phyloP scores from a whole-genome alignment of 2,113 vertebrate species.

The Brienomyrus longianalis region DNA sequence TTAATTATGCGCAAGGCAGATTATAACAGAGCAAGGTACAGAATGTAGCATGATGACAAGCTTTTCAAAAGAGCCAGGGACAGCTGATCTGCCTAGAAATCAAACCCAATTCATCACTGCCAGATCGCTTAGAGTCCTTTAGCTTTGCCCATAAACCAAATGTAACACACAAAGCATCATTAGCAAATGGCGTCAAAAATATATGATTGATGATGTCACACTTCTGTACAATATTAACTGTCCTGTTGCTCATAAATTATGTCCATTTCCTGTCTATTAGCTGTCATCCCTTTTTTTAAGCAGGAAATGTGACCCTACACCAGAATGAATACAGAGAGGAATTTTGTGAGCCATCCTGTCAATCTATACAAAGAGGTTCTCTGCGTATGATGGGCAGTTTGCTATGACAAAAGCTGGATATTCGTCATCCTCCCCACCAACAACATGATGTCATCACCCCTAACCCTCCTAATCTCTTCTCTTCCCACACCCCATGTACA shows the following conservation, averaged over 20 bases:
- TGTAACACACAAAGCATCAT: neutral
- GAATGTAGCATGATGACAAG: neutral
- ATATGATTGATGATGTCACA: neutral
- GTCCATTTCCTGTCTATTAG: neutral
- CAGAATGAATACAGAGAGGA: neutral
- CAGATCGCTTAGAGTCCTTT: neutral
- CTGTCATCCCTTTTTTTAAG: neutral
- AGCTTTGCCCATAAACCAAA: neutral
- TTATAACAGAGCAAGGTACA: neutral
- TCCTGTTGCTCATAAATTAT: neutral
- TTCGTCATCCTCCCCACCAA: neutral
- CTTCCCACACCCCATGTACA: neutral
- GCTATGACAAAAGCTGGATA: neutral
- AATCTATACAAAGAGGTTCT: neutral
- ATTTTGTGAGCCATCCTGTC: neutral
- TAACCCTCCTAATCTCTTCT: neutral
- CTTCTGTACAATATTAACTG: neutral
- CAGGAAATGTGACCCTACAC: neutral
- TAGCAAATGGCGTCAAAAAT: neutral
- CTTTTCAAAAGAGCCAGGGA: neutral
- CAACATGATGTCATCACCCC: neutral
- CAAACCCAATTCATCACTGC: neutral
- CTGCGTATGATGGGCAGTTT: neutral
- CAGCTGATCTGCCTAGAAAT: neutral
- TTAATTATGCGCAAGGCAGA: conserved; percentile 5